Base-by-base conservation (phyloP, 2,888 invertebrate species). In the Argyresthia albistria region DNA sequence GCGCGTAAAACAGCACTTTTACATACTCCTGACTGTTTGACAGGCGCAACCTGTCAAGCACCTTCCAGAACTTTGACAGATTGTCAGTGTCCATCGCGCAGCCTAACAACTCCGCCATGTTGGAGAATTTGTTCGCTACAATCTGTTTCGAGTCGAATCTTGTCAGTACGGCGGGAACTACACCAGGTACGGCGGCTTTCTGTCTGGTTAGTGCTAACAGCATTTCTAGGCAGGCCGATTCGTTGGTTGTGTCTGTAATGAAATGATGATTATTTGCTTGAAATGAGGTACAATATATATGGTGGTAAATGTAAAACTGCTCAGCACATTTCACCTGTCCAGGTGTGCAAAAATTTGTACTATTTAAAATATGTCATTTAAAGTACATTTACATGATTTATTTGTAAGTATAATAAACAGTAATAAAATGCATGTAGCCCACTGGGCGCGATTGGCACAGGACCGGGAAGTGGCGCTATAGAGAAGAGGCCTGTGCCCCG, bases 1-100 rank as follows among this genome's bases (percentile, higher is more conserved):
- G 70, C 0, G 66, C 61, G 45, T 70, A 67, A 55, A 66, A 66
- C 49, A 83, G 10, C 37, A 74, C 56, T 8, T 67, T 70, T 0
- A 82, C 62, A 50, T 73, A 80, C 0, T 62, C 61, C 0, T 56
- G 57, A 0, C 59, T 58, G n/a, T 60, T 64, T 8, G 42, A 45
- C 0, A 14, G 52, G 3, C 55, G 56, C 37, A 62, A 53, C 11
- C 55, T 60, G 0, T 60, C 62, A 43, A 76, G 51, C 9, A 68
- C 47, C 6, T 53, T 56, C 46, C 65, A 60, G 53, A 64, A 73
- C 12, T 58, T 62, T 1, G 51, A n/a, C 52, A 72, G 35, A 12
- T 55, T 49, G n/a, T 37, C 45, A n/a, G 14, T 11, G 0, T 64
- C 58, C 37, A 77, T 12, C 0, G 65, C 64, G 8, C 60, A 47